Conservation (phyloP, 2,113 vertebrate species). For the Cygnus atratus region DNA sequence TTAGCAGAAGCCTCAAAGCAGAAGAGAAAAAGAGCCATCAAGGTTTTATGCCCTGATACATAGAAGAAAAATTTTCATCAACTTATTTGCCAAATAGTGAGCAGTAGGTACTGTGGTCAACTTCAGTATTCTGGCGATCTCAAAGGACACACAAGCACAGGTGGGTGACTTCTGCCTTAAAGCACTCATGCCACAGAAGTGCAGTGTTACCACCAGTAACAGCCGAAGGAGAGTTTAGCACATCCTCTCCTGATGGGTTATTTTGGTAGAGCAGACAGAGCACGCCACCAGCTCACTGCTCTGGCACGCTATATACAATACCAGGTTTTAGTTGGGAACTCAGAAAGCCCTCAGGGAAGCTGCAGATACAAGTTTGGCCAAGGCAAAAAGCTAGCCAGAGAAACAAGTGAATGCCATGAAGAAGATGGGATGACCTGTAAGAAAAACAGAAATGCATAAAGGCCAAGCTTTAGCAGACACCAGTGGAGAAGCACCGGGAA, state of each 20-base stretch:
- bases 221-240: neutral
- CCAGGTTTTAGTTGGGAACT: neutral
- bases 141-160: neutral
- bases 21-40: neutral
- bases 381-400: neutral
- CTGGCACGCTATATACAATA: neutral
- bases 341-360: neutral
- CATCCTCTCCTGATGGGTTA: accelerated
- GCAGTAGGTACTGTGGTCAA: neutral
- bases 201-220: neutral
- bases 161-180: neutral
- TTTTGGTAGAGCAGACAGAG: neutral
- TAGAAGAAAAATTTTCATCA: neutral
- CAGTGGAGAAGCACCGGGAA: neutral
- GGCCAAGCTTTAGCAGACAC: neutral
- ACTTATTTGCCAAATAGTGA: neutral
- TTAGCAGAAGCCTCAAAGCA: neutral
- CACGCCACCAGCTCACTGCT: neutral
- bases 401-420: neutral
- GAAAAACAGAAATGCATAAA: neutral
- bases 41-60: accelerated
- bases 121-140: neutral
- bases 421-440: neutral
- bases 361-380: neutral
- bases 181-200: accelerated